These are phyloP conservation scores for Sipha flava DNA, from an alignment of 1,140 invertebrate genomes.

Conservation along the genomic window DNA sequence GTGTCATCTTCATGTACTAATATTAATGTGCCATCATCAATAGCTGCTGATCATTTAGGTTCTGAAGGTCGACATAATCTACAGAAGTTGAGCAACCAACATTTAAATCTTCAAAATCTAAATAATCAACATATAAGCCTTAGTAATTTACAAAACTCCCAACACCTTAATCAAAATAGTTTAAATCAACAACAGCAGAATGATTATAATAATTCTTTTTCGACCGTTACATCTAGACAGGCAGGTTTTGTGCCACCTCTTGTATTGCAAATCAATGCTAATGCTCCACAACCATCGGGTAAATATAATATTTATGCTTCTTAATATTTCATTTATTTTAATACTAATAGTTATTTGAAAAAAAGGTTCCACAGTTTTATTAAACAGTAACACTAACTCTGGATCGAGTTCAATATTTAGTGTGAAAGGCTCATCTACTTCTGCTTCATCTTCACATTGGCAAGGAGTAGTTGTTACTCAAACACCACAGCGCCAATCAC, in stretches of 20 bases:
- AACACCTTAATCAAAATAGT: neutral
- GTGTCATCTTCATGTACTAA: constrained; percentile 23
- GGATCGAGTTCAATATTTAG: constrained; percentile 36
- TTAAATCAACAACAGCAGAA: neutral
- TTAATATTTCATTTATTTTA: neutral
- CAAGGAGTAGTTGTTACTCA: neutral
- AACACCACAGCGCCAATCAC: neutral
- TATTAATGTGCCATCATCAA: neutral
- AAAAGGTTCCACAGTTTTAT: constrained; percentile 11
- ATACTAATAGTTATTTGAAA: constrained; percentile 1
- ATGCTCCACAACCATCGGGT: constrained; percentile 38
- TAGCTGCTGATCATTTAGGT: neutral
- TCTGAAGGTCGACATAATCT: neutral
- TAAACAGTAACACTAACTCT: constrained; percentile 38
- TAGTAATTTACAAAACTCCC: neutral
- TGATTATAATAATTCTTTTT: constrained; percentile 18
- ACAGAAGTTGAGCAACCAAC: neutral
- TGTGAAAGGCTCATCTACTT: constrained; percentile 43
- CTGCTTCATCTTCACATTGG: constrained; percentile 36
- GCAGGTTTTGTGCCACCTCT: neutral
- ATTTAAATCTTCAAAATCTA: neutral
- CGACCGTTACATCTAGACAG: neutral
- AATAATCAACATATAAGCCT: neutral
- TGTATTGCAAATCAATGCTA: constrained; percentile 28
- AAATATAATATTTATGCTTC: neutral